Conservation (phyloP, 2,888 invertebrate genomes). For the Brenthis daphne region DNA sequence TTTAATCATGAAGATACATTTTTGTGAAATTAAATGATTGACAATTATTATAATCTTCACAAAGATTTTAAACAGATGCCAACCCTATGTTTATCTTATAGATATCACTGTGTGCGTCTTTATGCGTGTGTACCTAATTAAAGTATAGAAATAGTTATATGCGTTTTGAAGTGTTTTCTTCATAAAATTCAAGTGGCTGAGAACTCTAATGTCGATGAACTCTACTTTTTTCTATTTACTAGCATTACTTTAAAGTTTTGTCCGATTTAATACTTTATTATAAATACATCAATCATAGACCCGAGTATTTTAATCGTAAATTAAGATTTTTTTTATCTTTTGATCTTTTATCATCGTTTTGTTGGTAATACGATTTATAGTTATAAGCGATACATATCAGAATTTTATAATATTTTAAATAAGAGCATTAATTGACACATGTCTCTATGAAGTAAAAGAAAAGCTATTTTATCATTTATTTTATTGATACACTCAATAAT, state of each 20-base stretch:
- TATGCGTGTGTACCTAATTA: conserved; percentile 75
- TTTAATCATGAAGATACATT: too few relatives aligned
- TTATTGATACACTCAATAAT: conserved; percentile 2
- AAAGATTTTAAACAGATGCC: conserved; percentile 31
- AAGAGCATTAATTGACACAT: too few relatives aligned
- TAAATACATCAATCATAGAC: not conserved
- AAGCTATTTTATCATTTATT: conserved; percentile 5
- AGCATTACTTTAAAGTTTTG: not conserved
- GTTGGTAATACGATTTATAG: too few relatives aligned
- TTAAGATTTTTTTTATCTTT: too few relatives aligned
- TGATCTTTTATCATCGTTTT: too few relatives aligned
- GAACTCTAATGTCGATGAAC: conserved; percentile 72
- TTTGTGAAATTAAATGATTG: not conserved
- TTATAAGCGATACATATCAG: too few relatives aligned
- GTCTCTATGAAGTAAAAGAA: not conserved
- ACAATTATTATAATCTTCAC: conserved; percentile 2
- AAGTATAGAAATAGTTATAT: conserved; percentile 81
- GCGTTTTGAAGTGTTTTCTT: conserved; percentile 81
- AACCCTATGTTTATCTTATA: conserved; percentile 54
- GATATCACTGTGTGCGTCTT: conserved; percentile 47
- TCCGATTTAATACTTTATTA: not conserved
- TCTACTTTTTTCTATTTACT: conserved; percentile 33
- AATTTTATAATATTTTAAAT: too few relatives aligned
- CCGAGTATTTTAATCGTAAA: not conserved
- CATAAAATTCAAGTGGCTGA: conserved; percentile 80